Evolutionary conservation across 1,140 invertebrate species (phyloP).

Genomic region (Platorchestia sp.): DNA sequence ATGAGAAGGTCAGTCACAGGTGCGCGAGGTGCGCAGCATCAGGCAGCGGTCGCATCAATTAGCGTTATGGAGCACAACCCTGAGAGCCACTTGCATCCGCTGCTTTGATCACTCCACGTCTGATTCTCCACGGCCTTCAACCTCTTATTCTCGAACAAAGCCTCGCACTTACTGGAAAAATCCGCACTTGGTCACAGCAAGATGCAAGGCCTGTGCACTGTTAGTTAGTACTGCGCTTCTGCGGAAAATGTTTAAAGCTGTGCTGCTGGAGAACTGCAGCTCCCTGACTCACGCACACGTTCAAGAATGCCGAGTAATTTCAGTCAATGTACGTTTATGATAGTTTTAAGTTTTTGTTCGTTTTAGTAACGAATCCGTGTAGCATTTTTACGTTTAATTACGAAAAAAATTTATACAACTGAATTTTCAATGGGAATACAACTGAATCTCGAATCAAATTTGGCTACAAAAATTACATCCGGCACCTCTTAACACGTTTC

Average conservation of each 20-base stretch:
- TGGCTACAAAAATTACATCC: too few species aligned
- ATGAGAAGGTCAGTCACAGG: too few species aligned
- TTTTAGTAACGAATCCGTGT: not conserved
- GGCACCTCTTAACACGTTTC: too few species aligned
- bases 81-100: slow-evolving; percentile 25
- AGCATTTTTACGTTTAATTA: not conserved
- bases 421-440: not conserved
- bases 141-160: slow-evolving; percentile 12
- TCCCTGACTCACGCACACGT: not conserved
- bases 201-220: not conserved
- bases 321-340: not conserved
- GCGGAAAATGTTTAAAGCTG: not conserved
- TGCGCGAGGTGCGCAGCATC: not conserved
- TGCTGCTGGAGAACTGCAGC: not conserved
- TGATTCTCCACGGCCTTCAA: not conserved
- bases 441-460: too few species aligned
- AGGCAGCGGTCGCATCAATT: slow-evolving; percentile 1
- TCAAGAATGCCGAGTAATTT: not conserved
- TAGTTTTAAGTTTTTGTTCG: not conserved
- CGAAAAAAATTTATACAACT: not conserved
- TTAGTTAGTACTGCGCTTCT: too few species aligned
- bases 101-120: not conserved
- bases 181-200: not conserved
- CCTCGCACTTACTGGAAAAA: not conserved
- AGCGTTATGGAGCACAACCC: not conserved